Evolutionary conservation across 2,113 vertebrate species (phyloP).

Genomic region (Sphyrna mokarran): DNA sequence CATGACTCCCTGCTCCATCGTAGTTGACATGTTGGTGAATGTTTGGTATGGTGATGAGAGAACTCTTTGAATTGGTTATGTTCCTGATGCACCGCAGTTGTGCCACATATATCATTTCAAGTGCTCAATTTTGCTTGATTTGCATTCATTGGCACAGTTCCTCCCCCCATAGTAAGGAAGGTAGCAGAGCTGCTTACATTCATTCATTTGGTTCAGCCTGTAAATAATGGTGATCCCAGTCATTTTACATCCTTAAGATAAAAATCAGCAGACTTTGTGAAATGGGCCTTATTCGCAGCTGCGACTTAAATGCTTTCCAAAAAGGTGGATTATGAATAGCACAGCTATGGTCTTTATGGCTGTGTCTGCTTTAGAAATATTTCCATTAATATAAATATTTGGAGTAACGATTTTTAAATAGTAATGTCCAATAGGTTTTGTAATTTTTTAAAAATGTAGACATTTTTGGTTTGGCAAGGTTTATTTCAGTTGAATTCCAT

Average conservation of each 20-base stretch:
- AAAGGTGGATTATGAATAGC: not conserved
- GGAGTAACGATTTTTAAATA: constrained; percentile 22
- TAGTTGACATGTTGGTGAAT: constrained; percentile 12
- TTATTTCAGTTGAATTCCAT: not conserved
- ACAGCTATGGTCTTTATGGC: not conserved
- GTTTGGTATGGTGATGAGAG: not conserved
- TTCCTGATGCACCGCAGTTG: not conserved
- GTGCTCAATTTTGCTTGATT: not conserved
- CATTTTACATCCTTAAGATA: not conserved
- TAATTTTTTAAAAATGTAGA: not conserved
- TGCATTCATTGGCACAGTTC: not conserved
- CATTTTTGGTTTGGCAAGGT: constrained; percentile 1
- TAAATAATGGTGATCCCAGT: not conserved
- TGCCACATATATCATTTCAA: not conserved
- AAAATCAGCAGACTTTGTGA: constrained; percentile 13
- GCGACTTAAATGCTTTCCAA: not conserved
- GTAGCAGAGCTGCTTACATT: not conserved
- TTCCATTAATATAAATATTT: constrained; percentile 25
- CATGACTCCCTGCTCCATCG: not conserved
- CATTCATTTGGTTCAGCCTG: not conserved
- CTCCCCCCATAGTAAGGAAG: not conserved
- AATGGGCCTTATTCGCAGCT: not conserved
- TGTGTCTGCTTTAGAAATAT: constrained; percentile 17
- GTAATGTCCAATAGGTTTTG: not conserved
- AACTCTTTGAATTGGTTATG: not conserved